Evolutionary conservation across 1,140 invertebrate genomes (phyloP).

Genomic region (Drosophila nigrodunni): DNA sequence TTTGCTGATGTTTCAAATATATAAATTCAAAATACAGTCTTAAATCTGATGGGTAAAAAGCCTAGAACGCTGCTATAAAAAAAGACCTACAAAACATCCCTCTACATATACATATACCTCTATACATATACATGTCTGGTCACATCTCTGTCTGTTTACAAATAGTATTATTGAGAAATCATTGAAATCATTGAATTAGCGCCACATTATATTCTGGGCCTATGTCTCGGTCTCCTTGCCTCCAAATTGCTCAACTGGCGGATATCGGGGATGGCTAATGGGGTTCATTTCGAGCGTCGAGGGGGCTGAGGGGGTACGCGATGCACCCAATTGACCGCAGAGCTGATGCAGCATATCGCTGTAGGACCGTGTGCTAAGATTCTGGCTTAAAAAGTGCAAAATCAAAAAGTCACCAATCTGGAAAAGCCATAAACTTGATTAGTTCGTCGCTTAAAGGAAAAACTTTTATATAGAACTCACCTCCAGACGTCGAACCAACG

Average conservation of each 20-base stretch:
- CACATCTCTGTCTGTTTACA: slow-evolving; percentile 57
- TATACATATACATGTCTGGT: neutral
- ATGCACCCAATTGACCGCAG: slow-evolving; percentile 87
- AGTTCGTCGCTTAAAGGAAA: neutral
- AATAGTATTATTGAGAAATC: slow-evolving; percentile 82
- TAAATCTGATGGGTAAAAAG: slow-evolving; percentile 41
- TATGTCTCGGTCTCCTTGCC: slow-evolving; percentile 93
- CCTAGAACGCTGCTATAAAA: slow-evolving; percentile 50
- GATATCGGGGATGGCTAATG: slow-evolving; percentile 87
- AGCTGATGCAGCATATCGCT: slow-evolving; percentile 90
- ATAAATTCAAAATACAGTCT: slow-evolving; percentile 52
- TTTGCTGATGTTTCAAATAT: slow-evolving; percentile 25
- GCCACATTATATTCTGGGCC: slow-evolving; percentile 32
- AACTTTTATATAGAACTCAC: slow-evolving; percentile 83
- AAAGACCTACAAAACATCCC: slow-evolving; percentile 54
- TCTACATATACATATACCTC: neutral
- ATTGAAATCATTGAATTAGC: slow-evolving; percentile 70
- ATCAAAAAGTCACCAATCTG: slow-evolving; percentile 94
- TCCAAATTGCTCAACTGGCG: slow-evolving; percentile 89
- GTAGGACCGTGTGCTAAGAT: slow-evolving; percentile 92
- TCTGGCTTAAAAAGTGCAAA: slow-evolving; percentile 92
- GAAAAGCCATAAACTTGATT: slow-evolving; percentile 15
- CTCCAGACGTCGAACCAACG: slow-evolving; percentile 91
- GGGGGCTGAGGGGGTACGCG: slow-evolving; percentile 92
- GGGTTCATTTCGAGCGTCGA: slow-evolving; percentile 93